These are phyloP conservation scores for Acronicta leporina DNA, from an alignment of 2,888 invertebrate genomes.

Conservation along the genomic window DNA sequence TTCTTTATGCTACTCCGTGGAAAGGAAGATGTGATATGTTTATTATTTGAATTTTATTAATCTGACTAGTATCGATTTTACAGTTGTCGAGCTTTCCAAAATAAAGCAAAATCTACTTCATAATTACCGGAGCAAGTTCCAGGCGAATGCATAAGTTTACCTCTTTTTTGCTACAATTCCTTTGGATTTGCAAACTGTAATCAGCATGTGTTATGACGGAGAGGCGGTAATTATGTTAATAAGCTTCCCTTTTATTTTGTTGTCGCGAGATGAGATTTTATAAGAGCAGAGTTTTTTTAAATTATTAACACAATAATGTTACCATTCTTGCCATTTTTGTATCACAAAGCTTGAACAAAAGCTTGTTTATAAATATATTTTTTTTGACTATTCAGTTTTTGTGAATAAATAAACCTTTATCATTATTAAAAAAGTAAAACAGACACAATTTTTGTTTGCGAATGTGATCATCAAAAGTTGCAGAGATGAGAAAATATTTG, in stretches of 20 bases:
- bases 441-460: no score
- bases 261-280: conserved; percentile 9
- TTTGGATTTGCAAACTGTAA: conserved; percentile 37
- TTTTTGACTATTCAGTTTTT: no score
- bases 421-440: no score
- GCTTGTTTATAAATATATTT: no score
- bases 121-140: conserved; percentile 33
- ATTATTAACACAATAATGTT: not conserved
- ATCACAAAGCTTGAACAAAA: not conserved
- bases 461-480: no score
- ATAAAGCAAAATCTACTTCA: conserved; percentile 32
- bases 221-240: conserved; percentile 56
- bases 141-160: conserved; percentile 37
- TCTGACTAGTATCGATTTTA: no score
- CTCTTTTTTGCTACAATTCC: conserved; percentile 35
- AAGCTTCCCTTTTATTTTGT: conserved; percentile 38
- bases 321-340: not conserved
- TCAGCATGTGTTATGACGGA: conserved; percentile 46
- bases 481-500: no score
- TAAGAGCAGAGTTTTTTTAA: conserved; percentile 5
- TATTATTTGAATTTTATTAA: not conserved
- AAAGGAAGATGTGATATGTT: conserved; percentile 16
- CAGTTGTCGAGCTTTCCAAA: not conserved
- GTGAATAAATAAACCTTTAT: no score
- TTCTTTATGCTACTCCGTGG: conserved; percentile 59